phyloP scores from a whole-genome alignment of 2,888 invertebrate genomes.

The Agrochola lota region DNA sequence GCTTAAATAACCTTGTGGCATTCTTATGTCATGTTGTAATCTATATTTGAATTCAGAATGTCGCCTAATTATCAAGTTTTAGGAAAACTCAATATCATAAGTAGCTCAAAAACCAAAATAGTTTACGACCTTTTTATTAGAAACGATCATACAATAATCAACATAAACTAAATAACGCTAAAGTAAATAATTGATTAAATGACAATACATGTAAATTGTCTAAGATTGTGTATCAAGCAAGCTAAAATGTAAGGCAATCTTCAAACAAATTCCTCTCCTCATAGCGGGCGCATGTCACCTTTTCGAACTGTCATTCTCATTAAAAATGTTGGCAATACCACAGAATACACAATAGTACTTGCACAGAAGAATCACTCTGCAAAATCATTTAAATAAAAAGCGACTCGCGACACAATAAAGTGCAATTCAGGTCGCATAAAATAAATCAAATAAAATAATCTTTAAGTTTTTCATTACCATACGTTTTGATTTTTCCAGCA shows the following conservation, averaged over 20 bases:
- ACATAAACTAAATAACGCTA: background rate
- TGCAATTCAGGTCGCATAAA: no score
- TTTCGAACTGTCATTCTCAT: background rate
- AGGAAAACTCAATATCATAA: background rate
- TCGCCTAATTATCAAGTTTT: background rate
- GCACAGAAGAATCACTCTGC: no score
- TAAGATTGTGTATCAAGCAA: no score
- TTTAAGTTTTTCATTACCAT: background rate
- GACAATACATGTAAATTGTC: no score
- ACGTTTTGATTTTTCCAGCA: conserved; percentile 81
- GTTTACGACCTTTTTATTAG: background rate
- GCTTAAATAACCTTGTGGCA: background rate
- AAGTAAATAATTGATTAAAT: background rate
- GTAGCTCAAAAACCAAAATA: background rate
- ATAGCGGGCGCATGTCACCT: no score
- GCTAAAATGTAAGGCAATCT: no score
- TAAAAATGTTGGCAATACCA: background rate
- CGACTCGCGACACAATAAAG: no score
- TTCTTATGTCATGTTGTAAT: background rate
- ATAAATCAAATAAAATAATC: no score
- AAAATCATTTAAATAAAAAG: no score
- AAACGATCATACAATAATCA: background rate
- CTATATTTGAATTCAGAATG: background rate
- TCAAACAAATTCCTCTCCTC: no score
- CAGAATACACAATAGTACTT: no score